A percentile compares a stretch with the other conserved stretches of the same genome.
phyloP scores from a whole-genome alignment of 2,797 vertebrate species.

The Decapterus maruadsi region DNA sequence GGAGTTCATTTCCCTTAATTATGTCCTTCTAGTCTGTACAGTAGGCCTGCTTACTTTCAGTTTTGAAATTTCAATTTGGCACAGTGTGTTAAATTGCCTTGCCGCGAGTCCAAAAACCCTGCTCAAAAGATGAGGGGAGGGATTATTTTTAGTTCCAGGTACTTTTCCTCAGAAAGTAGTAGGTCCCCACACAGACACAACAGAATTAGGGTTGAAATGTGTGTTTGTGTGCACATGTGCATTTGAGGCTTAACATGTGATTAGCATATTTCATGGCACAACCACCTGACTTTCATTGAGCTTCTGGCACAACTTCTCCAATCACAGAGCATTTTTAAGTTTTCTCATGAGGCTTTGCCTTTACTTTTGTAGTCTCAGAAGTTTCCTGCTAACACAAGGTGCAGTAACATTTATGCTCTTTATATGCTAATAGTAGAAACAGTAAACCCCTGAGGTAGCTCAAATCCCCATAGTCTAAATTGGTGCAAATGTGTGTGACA shows the following conservation, averaged over 20 bases:
- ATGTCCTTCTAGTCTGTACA: not conserved
- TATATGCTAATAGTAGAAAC: conserved; percentile 74
- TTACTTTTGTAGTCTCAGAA: conserved; percentile 49
- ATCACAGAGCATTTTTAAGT: conserved; percentile 25
- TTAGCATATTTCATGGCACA: conserved; percentile 40
- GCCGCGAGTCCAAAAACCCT: not conserved
- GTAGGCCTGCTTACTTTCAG: not conserved
- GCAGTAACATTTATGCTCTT: conserved; percentile 63
- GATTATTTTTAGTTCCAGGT: no score
- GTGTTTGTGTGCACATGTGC: not conserved
- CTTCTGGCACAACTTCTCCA: conserved; percentile 37
- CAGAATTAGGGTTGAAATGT: not conserved
- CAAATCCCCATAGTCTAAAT: conserved; percentile 59
- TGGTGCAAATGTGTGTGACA: conserved; percentile 29
- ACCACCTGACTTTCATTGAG: conserved; percentile 27
- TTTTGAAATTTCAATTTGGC: not conserved
- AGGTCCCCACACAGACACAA: not conserved
- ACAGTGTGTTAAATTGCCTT: not conserved
- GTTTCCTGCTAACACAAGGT: conserved; percentile 47
- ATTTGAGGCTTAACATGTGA: not conserved
- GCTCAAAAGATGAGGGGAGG: not conserved
- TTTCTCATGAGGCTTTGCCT: conserved; percentile 51
- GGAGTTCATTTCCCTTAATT: not conserved
- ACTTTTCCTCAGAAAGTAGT: no score
- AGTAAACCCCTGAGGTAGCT: conserved; percentile 65